phyloP scores from a whole-genome alignment of 2,797 vertebrate species.

The Melanotaenia pygmaea region DNA sequence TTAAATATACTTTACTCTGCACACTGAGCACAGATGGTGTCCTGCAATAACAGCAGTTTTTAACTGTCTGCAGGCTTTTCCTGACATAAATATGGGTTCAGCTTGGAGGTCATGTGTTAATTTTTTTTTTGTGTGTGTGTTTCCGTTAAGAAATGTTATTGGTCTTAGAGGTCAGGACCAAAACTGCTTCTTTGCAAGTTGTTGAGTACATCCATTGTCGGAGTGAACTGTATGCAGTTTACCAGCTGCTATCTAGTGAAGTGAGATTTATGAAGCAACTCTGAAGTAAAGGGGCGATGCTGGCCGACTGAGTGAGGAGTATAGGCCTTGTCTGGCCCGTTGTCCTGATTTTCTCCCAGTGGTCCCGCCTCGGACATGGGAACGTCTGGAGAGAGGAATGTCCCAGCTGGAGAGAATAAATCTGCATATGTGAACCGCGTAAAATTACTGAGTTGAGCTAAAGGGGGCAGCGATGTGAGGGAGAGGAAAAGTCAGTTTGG shows the following conservation, averaged over 20 bases:
- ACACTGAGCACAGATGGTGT: slow-evolving; percentile 18
- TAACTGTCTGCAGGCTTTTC: slow-evolving; percentile 41
- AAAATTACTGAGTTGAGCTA: slow-evolving; percentile 18
- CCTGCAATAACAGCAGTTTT: slow-evolving; percentile 10
- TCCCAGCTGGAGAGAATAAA: neutral
- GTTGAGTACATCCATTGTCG: slow-evolving; percentile 20
- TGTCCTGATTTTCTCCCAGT: slow-evolving; percentile 35
- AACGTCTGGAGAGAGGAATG: neutral
- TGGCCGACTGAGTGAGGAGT: neutral
- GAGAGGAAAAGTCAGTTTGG: slow-evolving; percentile 21
- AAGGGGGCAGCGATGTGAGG: slow-evolving; percentile 14
- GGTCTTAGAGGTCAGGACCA: slow-evolving; percentile 26
- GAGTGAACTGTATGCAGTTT: slow-evolving; percentile 8
- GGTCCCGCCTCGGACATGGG: neutral
- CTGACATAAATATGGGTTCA: slow-evolving; percentile 32
- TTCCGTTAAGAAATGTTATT: slow-evolving; percentile 46
- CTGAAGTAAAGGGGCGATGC: neutral
- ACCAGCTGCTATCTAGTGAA: slow-evolving; percentile 46
- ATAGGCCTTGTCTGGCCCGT: too few species aligned
- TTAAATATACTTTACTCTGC: slow-evolving; percentile 5
- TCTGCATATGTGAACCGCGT: slow-evolving; percentile 35
- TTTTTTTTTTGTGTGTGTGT: slow-evolving; percentile 27
- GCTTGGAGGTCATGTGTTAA: slow-evolving; percentile 32
- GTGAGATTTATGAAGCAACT: slow-evolving; percentile 49
- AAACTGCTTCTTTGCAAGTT: slow-evolving; percentile 40